Percentiles rank a stretch among this genome's conserved stretches.
Conservation (phyloP, 1,140 invertebrate genomes). For the Drosophila ironensis region DNA sequence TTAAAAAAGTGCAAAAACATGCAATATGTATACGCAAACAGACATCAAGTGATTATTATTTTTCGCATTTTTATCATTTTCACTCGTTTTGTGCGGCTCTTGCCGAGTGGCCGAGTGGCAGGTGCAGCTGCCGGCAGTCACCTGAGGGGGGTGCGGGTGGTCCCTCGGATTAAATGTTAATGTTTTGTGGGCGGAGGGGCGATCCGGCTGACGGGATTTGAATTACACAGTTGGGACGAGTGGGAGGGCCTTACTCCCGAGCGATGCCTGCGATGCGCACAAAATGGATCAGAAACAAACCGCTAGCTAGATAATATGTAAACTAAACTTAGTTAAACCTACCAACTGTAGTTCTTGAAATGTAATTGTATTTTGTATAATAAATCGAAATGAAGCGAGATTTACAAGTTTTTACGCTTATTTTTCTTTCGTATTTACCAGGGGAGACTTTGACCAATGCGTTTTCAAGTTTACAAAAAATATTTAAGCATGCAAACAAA, state of each 20-base stretch:
- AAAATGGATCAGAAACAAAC: not conserved
- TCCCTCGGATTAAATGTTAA: constrained; percentile 55
- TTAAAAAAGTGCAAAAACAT: constrained; percentile 41
- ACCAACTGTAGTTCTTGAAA: too few species aligned
- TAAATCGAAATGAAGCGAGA: not conserved
- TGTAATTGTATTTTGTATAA: constrained; percentile 39
- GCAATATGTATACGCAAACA: constrained; percentile 35
- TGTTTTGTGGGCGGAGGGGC: constrained; percentile 7
- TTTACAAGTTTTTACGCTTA: too few species aligned
- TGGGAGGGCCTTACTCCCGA: too few species aligned
- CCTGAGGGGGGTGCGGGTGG: constrained; percentile 20
- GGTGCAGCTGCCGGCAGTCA: constrained; percentile 38
- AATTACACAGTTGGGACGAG: not conserved
- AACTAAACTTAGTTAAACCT: constrained; percentile 18
- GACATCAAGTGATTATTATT: constrained; percentile 36
- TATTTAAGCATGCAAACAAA: too few species aligned
- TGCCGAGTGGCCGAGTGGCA: constrained; percentile 45
- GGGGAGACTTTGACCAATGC: too few species aligned
- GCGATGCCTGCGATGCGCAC: not conserved
- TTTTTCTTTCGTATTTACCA: too few species aligned
- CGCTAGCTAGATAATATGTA: constrained; percentile 21
- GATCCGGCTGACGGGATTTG: not conserved
- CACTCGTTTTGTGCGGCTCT: constrained; percentile 4
- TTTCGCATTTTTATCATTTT: constrained; percentile 43
- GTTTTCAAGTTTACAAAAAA: too few species aligned